Evolutionary conservation across 2,888 invertebrate genomes (phyloP).

Genomic region (Halocaridina rubra): DNA sequence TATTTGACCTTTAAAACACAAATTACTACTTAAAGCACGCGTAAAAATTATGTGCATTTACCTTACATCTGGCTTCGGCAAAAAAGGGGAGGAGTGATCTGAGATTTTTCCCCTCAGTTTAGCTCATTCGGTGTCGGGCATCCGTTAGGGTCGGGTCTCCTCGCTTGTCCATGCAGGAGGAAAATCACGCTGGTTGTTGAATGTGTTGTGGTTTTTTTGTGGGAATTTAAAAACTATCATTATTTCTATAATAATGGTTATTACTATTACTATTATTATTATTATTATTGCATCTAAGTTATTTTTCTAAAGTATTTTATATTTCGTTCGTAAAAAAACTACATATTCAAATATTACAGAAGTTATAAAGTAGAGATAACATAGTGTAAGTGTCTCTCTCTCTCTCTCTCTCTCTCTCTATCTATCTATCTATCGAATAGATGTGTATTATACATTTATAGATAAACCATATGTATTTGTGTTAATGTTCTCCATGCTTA

Average conservation of each 20-base stretch:
- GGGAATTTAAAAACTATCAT: background rate
- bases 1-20: too few species aligned
- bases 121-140: slow-evolving; percentile 31
- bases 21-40: too few species aligned
- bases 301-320: too few species aligned
- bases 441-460: background rate
- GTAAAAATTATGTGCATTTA: background rate
- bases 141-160: background rate
- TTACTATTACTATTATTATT: too few species aligned
- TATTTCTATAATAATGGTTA: too few species aligned
- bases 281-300: too few species aligned
- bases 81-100: slow-evolving; percentile 28
- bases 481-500: background rate
- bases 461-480: background rate
- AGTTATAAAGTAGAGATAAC: too few species aligned
- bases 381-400: background rate
- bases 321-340: too few species aligned
- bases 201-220: background rate
- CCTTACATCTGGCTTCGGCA: background rate
- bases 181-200: too few species aligned
- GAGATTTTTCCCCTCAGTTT: slow-evolving; percentile 34
- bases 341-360: too few species aligned
- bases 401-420: too few species aligned
- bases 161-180: too few species aligned
- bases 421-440: background rate